phyloP scores from a whole-genome alignment of 2,113 vertebrate genomes.

The Gila orcuttii region DNA sequence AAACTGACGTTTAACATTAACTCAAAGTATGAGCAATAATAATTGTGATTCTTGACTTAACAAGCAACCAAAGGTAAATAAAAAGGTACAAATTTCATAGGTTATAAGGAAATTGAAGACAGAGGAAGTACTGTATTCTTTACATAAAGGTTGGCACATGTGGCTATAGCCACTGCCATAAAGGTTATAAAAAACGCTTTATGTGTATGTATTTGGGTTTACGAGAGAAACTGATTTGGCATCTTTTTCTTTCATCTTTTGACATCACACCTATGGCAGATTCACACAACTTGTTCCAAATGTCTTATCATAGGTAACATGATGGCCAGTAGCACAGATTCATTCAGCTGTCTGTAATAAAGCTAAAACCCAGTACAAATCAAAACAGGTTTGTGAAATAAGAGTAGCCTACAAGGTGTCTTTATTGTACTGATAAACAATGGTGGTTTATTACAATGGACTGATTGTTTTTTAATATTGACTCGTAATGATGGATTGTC shows the following conservation, averaged over 20 bases:
- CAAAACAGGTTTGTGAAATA: neutral
- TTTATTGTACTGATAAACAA: neutral
- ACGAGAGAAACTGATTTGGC: conserved; percentile 14
- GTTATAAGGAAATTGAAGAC: neutral
- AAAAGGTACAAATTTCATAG: neutral
- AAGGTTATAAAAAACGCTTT: conserved; percentile 50
- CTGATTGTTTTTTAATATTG: neutral
- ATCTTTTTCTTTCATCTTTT: no score
- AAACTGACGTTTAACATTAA: neutral
- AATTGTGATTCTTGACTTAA: neutral
- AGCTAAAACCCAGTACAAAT: neutral
- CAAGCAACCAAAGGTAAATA: neutral
- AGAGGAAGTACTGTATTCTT: neutral
- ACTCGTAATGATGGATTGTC: neutral
- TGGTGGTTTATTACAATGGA: neutral
- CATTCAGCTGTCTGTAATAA: neutral
- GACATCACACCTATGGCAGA: neutral
- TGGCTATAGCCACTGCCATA: neutral
- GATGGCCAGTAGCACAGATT: neutral
- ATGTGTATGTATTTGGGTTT: conserved; percentile 42
- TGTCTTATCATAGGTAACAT: neutral
- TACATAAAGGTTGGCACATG: conserved; percentile 7
- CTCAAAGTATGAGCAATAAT: neutral
- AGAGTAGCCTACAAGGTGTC: neutral
- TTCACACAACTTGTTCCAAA: conserved; percentile 1